Base-by-base conservation (phyloP, 2,797 vertebrate species). In the Sciurus carolinensis region DNA sequence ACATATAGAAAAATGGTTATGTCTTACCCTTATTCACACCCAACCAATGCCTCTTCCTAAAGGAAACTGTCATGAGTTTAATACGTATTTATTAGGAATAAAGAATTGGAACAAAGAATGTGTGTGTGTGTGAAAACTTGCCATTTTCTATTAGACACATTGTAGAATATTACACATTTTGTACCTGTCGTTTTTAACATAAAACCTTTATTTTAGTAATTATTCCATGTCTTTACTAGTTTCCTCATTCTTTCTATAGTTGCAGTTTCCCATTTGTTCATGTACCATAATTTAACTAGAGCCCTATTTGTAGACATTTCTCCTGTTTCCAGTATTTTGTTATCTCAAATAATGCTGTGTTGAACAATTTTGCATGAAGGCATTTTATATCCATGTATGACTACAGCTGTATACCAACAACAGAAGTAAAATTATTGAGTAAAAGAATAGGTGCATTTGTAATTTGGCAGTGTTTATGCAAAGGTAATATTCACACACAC, bases 291-390 rank as follows among this genome's bases (percentile, higher is more conserved):
- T 88, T 73, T 71, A 83, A 50, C 18, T 50, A 50, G n/a, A 17
- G 86, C 18, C 18, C 7, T 42, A 28, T 84, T 67, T 90, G 24
- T 75, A 71, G n/a, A 47, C 26, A 91, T 79, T 88, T 80, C n/a
- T 26, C n/a, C 47, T 94, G 0, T 52, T 95, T 86, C 10, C 7
- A 87, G 20, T 90, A 87, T 47, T 96, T 86, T 95, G 22, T 11
- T 80, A 73, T 83, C 22, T 84, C 44, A 81, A 44, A 90, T 42
- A 80, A 90, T 81, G 28, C 39, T 50, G 18, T 22, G 15, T 42
- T 88, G 36, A 90, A 33, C 50, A 79, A 67, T 86, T 81, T 77
- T 86, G 8, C 33, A 33, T 64, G 75, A 73, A 90, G 17, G 7
- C 1, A 33, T 86, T 89, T 84, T 26, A 77, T 18, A 24, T 20